Base-by-base conservation (phyloP, 1,140 invertebrate species). In the Plectus sambesii region DNA sequence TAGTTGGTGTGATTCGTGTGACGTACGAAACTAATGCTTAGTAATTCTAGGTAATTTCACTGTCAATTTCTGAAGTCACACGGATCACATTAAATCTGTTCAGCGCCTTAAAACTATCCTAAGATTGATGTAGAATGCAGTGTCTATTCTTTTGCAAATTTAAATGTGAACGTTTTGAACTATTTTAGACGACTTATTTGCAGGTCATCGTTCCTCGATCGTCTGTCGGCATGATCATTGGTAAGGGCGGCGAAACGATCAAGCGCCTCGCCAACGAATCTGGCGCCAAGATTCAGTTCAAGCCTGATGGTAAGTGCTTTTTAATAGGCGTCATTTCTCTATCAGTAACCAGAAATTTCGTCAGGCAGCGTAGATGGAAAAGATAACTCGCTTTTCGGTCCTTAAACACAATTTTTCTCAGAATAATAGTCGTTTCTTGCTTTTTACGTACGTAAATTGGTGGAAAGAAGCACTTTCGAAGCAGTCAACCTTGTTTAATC, bases 161-260 rank as follows among this genome's bases (percentile, higher is more conserved):
- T 12, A 51, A 50, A 17, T 30, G 26, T 3, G 42, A 51, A 38
- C 30, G 47, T 6, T 5, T 22, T 15, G 29, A 30, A 51, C 49
- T 29, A 25, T 17, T 12, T 52, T 5, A 20, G 5, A 33, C 51
- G 30, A 36, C 47, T 41, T 42, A 9, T 1, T 58, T 55, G 3
- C 46, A 72, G 65, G 73, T 75, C 29, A 70, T 83, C 50, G 87
- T 92, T 36, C 87, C 87, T 19, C 79, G 85, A 70, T 79, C 81
- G 38, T 84, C 84, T 3, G 87, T 93, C 2, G 88, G 88, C 23
- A 84, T 93, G 8, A 85, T 88, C 22, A 88, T 89, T 57, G 86
- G 86, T 9, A 86, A 87, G 68, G 83, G 83, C 8, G 86, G 86
- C 17, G 85, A 89, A 59, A 89, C 87, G 82, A 88, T 89, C 53